phyloP scores from a whole-genome alignment of 1,140 invertebrate genomes.

The Ceratina japonica region DNA sequence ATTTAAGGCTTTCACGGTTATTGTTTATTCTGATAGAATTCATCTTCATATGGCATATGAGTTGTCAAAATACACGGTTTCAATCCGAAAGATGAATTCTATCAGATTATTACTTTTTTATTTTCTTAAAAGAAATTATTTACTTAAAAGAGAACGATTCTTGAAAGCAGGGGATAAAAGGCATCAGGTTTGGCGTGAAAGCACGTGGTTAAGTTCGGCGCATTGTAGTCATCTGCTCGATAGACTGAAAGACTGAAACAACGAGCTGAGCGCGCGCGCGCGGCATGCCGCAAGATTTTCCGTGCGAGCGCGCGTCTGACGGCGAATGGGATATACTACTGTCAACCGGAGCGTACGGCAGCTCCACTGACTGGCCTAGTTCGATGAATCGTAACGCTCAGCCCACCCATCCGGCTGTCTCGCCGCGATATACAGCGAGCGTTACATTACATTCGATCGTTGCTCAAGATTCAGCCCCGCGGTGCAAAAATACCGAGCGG shows the following conservation, averaged over 20 bases:
- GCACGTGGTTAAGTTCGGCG: no score
- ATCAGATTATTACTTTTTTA: no score
- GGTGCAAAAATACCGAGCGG: constrained; percentile 26
- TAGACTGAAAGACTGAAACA: not conserved
- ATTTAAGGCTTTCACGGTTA: no score
- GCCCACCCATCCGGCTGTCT: not conserved
- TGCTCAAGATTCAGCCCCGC: constrained; percentile 39
- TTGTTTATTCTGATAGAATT: no score
- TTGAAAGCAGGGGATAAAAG: no score
- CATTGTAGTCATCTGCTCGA: not conserved
- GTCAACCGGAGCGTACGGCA: constrained; percentile 18
- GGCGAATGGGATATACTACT: constrained; percentile 8
- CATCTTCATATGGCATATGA: no score
- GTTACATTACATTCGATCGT: constrained; percentile 41
- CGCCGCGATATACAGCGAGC: constrained; percentile 16
- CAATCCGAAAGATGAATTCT: no score
- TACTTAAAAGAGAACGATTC: no score
- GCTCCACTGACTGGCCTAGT: not conserved
- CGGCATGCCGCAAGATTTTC: not conserved
- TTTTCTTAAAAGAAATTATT: no score
- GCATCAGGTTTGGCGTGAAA: no score
- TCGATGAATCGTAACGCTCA: constrained; percentile 25
- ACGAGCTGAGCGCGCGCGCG: no score
- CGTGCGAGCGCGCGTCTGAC: not conserved
- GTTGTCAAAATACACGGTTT: no score